These are phyloP conservation scores for Phocides pigmalion DNA, from an alignment of 1,140 invertebrate species.

Conservation along the genomic window DNA sequence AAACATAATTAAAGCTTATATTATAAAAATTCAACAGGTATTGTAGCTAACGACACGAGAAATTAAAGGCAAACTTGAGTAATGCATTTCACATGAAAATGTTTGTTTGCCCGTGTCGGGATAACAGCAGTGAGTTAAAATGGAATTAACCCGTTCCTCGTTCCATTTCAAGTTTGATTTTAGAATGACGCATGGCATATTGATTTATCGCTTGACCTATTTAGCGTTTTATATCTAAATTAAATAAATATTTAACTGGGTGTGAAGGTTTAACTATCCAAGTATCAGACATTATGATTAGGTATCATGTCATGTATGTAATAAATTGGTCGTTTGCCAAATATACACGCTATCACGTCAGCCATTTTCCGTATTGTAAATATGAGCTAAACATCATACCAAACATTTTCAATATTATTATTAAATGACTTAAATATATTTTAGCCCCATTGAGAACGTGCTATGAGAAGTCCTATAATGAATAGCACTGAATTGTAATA, in stretches of 20 bases:
- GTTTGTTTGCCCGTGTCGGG: conserved; percentile 6
- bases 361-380: too few species aligned
- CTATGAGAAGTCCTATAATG: too few species aligned
- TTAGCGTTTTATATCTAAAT: conserved; percentile 30
- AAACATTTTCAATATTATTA: too few species aligned
- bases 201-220: conserved; percentile 40
- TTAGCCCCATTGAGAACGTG: too few species aligned
- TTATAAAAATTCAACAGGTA: neutral
- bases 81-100: neutral
- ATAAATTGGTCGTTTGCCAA: conserved; percentile 19
- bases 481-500: too few species aligned
- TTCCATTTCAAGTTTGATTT: conserved; percentile 17
- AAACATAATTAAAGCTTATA: too few species aligned
- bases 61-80: neutral
- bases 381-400: too few species aligned
- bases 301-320: neutral
- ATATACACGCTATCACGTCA: too few species aligned
- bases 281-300: conserved; percentile 11
- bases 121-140: conserved; percentile 4
- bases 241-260: conserved; percentile 26
- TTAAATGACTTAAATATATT: too few species aligned
- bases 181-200: conserved; percentile 2
- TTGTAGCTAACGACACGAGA: neutral
- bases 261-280: neutral
- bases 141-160: conserved; percentile 4